phyloP scores from a whole-genome alignment of 1,140 invertebrate species.

The Pararge aegeria region DNA sequence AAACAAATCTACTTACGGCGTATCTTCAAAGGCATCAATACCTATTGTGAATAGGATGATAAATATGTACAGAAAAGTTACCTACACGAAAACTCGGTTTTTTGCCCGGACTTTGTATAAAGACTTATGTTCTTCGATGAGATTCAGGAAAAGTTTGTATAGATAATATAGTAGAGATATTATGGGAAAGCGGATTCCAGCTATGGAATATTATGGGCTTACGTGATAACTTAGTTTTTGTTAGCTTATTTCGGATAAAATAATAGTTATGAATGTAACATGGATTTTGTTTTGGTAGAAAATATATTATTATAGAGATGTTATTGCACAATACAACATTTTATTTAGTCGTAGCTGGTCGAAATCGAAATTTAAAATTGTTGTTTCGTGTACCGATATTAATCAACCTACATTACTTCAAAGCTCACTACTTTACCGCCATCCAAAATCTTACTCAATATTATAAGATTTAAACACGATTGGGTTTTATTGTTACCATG shows the following conservation, averaged over 20 bases:
- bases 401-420: no score
- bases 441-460: no score
- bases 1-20: constrained; percentile 16
- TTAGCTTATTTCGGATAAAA: neutral
- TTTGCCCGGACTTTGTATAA: constrained; percentile 8
- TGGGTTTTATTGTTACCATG: no score
- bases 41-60: constrained; percentile 11
- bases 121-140: constrained; percentile 20
- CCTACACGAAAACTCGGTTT: constrained; percentile 2
- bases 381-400: no score
- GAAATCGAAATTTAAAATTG: no score
- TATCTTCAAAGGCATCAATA: constrained; percentile 9
- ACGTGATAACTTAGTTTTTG: neutral
- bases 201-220: neutral
- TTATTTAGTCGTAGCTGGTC: no score
- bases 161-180: constrained; percentile 16
- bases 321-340: no score
- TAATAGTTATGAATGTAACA: neutral
- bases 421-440: no score
- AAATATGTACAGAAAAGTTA: constrained; percentile 22
- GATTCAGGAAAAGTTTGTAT: constrained; percentile 12
- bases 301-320: no score
- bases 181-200: constrained; percentile 13
- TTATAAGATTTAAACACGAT: no score
- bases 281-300: neutral